Conservation (phyloP, 2,797 vertebrate genomes). For the Falco cherrug region DNA sequence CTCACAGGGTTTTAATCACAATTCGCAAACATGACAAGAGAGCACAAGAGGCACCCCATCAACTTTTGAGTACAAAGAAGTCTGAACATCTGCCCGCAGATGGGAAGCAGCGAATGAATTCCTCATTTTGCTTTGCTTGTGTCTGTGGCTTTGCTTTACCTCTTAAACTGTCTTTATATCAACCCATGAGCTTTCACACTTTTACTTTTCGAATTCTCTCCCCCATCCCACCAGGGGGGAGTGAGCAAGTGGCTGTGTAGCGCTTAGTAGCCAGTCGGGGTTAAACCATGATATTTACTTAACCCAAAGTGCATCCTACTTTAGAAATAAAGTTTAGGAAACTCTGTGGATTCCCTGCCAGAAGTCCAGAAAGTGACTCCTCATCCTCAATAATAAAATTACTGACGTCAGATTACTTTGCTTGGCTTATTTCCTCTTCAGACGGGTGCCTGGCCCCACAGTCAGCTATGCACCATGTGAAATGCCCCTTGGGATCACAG, state of each 20-base stretch:
- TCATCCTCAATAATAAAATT: neutral
- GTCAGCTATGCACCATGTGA: neutral
- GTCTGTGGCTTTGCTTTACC: too few species aligned
- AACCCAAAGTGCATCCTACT: neutral
- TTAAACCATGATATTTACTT: neutral
- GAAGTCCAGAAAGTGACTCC: neutral
- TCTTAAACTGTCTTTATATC: too few species aligned
- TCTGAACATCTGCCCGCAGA: too few species aligned
- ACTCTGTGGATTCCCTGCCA: neutral
- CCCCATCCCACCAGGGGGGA: too few species aligned
- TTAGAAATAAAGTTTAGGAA: neutral
- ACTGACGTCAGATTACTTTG: neutral
- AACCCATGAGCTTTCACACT: too few species aligned
- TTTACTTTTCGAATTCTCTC: too few species aligned
- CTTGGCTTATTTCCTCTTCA: constrained; percentile 1
- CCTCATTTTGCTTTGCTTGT: too few species aligned
- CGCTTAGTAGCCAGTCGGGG: too few species aligned
- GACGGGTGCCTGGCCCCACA: neutral
- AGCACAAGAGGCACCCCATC: neutral
- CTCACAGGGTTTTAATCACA: neutral
- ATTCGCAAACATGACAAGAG: neutral
- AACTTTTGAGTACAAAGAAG: neutral
- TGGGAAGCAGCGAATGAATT: too few species aligned
- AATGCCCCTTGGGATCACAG: neutral
- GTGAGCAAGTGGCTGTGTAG: too few species aligned